phyloP scores from a whole-genome alignment of 1,140 invertebrate genomes.

The Drosophila aff. region DNA sequence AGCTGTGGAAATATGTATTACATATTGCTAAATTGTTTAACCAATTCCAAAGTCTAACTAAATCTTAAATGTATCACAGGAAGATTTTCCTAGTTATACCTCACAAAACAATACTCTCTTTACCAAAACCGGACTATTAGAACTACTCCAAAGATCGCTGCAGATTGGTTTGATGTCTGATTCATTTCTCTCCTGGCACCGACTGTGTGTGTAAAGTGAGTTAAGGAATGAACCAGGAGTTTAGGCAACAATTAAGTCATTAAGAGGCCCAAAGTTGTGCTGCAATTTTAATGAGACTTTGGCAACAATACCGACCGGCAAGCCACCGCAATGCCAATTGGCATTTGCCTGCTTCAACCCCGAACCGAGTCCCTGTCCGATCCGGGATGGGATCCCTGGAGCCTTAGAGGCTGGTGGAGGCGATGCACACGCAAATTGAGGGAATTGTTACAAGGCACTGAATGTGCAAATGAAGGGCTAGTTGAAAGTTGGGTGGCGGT shows the following conservation, averaged over 20 bases:
- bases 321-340: constrained; percentile 68
- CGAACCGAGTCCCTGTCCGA: not conserved
- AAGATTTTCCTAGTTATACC: not conserved
- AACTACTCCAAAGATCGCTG: not conserved
- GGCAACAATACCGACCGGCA: constrained; percentile 56
- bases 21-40: not conserved
- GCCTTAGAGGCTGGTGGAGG: constrained; percentile 17
- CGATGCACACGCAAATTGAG: constrained; percentile 61
- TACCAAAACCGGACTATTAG: not conserved
- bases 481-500: constrained; percentile 2
- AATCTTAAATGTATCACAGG: not conserved
- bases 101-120: not conserved
- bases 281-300: constrained; percentile 62
- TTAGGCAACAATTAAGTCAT: constrained; percentile 57
- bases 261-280: constrained; percentile 51
- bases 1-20: not conserved
- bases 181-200: constrained; percentile 6
- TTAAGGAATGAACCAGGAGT: constrained; percentile 8
- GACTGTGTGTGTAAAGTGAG: not conserved
- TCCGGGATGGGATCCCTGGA: constrained; percentile 24
- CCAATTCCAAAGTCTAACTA: not conserved
- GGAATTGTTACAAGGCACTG: constrained; percentile 60
- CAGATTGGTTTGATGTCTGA: too few species aligned
- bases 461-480: constrained; percentile 57
- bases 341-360: constrained; percentile 37